phyloP scores from a whole-genome alignment of 2,888 invertebrate species.

The Lymantria monacha region DNA sequence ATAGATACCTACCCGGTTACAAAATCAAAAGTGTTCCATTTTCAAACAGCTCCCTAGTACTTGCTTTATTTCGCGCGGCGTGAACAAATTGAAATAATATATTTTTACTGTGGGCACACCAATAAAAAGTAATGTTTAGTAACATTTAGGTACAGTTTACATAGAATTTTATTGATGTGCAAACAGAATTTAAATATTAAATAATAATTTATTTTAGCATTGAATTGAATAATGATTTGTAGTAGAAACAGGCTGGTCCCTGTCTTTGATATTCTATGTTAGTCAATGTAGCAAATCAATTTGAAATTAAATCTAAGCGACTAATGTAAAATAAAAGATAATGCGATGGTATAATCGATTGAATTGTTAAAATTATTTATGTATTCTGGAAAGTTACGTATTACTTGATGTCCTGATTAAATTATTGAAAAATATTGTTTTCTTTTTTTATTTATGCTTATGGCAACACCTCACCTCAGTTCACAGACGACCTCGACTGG shows the following conservation, averaged over 20 bases:
- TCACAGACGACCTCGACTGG: too few species aligned
- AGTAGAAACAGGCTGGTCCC: conserved; percentile 72
- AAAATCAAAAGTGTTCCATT: not conserved
- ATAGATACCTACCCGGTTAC: not conserved
- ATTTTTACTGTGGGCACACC: conserved; percentile 10
- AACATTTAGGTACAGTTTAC: conserved; percentile 1
- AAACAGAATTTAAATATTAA: conserved; percentile 15
- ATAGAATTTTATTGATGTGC: conserved; percentile 12
- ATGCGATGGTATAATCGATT: conserved; percentile 62
- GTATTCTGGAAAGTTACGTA: conserved; percentile 76
- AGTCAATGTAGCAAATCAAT: conserved; percentile 43
- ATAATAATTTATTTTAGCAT: conserved; percentile 26
- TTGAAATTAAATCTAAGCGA: conserved; percentile 37
- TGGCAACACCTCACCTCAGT: too few species aligned
- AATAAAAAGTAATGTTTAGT: conserved; percentile 2
- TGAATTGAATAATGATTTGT: conserved; percentile 39
- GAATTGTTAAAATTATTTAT: conserved; percentile 77
- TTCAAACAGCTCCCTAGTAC: conserved; percentile 17
- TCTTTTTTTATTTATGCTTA: not conserved
- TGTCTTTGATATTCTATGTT: conserved; percentile 60
- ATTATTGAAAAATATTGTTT: conserved; percentile 64
- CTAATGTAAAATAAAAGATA: conserved; percentile 44
- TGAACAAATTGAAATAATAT: conserved; percentile 1
- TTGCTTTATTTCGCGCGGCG: conserved; percentile 14
- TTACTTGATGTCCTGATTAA: conserved; percentile 80